Evolutionary conservation across 2,888 invertebrate species (phyloP).

Genomic region (Pemphredon lugubris): DNA sequence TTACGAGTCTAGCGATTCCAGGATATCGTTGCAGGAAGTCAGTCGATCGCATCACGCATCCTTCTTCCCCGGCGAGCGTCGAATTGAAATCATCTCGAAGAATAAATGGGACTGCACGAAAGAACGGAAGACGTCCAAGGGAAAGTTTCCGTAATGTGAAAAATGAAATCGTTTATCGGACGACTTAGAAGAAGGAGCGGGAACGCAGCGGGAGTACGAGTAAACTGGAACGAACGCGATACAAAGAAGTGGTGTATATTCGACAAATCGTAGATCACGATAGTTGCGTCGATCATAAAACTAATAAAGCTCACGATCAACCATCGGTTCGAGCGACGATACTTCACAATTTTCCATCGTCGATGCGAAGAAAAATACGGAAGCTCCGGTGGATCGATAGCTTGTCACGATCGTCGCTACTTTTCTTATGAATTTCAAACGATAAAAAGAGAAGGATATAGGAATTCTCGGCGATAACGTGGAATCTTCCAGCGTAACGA

Average conservation of each 20-base stretch:
- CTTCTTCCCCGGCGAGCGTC: constrained; percentile 14
- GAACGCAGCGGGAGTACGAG: constrained; percentile 21
- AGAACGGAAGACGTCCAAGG: neutral
- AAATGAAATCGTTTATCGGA: constrained; percentile 15
- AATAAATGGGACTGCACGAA: constrained; percentile 27
- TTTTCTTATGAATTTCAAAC: constrained; percentile 11
- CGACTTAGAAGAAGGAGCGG: neutral
- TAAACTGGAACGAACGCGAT: constrained; percentile 1
- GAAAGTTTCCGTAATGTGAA: constrained; percentile 7
- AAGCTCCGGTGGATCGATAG: too few relatives aligned
- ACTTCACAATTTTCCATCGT: too few relatives aligned
- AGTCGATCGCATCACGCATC: constrained; percentile 48
- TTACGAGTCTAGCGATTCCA: constrained; percentile 32
- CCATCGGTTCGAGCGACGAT: too few relatives aligned
- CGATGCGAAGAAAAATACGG: too few relatives aligned
- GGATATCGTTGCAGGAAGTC: constrained; percentile 54
- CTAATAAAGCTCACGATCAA: neutral
- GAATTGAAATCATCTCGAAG: constrained; percentile 28
- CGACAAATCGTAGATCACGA: constrained; percentile 23
- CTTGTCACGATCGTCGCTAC: too few relatives aligned
- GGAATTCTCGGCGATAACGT: too few relatives aligned
- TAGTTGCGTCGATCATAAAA: constrained; percentile 2
- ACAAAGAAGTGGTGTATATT: constrained; percentile 25
- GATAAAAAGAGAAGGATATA: neutral
- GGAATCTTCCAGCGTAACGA: too few relatives aligned